Base-by-base conservation (phyloP, 2,797 vertebrate genomes). In the Hyperoplus immaculatus region DNA sequence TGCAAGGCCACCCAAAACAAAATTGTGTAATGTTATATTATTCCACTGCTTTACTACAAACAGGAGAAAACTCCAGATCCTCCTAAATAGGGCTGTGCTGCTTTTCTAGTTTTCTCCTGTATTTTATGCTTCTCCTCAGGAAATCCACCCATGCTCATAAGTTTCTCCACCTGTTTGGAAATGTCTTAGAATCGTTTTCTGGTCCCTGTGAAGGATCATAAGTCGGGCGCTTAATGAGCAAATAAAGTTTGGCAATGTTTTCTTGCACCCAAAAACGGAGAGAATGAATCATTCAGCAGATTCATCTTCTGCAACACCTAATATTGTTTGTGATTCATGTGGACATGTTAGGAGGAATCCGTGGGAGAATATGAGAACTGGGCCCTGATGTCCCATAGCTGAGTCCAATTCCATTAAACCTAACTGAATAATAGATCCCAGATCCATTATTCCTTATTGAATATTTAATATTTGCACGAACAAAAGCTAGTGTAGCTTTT, bases 151-250 rank as follows among this genome's bases (percentile, higher is more conserved):
- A 91, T 89, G 86, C 87, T 91, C 91, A 94, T 93, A 93, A 89
- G 93, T 94, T 94, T 91, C 93, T 93, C 92, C 93, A 95, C 93
- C 93, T 94, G 94, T 92, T 95, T 94, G 92, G 92, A 94, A 93
- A 93, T 86, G 81, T 92, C 75, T 93, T 88, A 88, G 77, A 91
- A 85, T 83, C 18, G 38, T 89, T 92, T 87, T 87, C 88, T 85
- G 72, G 85, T 90, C 90, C 73, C 87, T 91, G 93, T 90, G 78
- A 90, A 92, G 84, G 88, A 90, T 94, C 92, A 89, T 73, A 91
- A 92, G 87, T 72, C 62, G 87, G 76, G 78, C 64, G 56, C 66
- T 88, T 90, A 93, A 92, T 91, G 87, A 95, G 93, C 88, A 90
- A 93, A 91, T 89, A 87, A 92, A 85, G 58, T 90, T 75, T 88